A percentile compares a stretch with the other conserved stretches of the same genome.
These are phyloP conservation scores for Halictus rubicundus DNA, from an alignment of 1,140 invertebrate genomes.

Conservation along the genomic window DNA sequence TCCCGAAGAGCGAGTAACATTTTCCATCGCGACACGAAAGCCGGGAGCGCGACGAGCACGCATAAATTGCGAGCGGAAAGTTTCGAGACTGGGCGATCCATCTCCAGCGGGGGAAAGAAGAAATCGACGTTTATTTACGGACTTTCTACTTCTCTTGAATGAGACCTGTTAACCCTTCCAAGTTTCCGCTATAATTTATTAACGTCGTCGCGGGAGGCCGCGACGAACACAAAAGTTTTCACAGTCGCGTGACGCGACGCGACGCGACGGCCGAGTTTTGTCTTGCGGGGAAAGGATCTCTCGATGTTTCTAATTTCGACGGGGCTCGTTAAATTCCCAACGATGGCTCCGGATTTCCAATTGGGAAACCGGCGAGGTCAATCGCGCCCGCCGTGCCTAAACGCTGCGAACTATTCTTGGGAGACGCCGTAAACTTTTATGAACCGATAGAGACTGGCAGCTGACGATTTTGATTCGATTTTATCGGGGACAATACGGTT, in stretches of 20 bases:
- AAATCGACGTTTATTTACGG: not conserved
- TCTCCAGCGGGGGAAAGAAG: not conserved
- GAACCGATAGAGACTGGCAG: not conserved
- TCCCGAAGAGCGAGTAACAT: not conserved
- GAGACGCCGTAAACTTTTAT: conserved; percentile 25
- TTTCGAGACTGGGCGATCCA: not conserved
- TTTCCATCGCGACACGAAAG: not conserved
- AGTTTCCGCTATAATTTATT: not conserved
- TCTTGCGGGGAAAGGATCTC: not conserved
- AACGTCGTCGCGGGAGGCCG: not conserved
- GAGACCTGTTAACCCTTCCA: not conserved
- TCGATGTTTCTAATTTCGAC: not conserved
- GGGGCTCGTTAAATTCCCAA: not conserved
- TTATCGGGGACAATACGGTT: too few species aligned
- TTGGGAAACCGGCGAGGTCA: not conserved
- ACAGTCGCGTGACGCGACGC: not conserved
- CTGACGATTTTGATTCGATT: too few species aligned
- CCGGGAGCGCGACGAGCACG: not conserved
- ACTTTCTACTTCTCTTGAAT: not conserved
- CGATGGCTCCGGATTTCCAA: not conserved
- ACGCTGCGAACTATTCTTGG: conserved; percentile 13
- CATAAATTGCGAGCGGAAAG: not conserved
- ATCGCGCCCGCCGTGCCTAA: conserved; percentile 7
- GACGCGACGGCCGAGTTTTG: too few species aligned
- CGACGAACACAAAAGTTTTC: not conserved